phyloP scores from a whole-genome alignment of 37 sponge, comb jelly and placozoan species.

The Aphrocallistes beatrix region DNA sequence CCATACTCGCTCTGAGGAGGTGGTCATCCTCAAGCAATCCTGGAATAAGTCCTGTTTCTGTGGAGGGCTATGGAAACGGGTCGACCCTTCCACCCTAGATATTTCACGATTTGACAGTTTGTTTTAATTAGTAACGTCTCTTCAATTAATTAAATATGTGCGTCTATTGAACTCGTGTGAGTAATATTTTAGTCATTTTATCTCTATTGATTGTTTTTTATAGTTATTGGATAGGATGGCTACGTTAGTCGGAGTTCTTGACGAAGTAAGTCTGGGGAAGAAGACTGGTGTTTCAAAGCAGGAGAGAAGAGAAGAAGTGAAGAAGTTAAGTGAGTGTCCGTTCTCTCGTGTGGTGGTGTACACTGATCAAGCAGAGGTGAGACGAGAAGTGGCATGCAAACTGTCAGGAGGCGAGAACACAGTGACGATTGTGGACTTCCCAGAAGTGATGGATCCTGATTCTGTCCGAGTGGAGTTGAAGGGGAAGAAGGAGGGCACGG shows the following conservation, averaged over 20 bases:
- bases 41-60: conserved; percentile 2
- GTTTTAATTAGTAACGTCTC: no score
- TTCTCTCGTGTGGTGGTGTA: conserved; percentile 18
- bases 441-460: background rate
- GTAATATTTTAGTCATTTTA: no score
- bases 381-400: background rate
- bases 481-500: background rate
- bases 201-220: no score
- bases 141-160: no score
- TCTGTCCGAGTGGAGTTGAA: conserved; percentile 9
- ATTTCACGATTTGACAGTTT: background rate
- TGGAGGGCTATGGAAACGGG: background rate
- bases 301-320: background rate
- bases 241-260: background rate
- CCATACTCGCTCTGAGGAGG: background rate
- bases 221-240: background rate
- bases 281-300: background rate
- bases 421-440: background rate
- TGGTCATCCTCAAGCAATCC: background rate
- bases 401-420: background rate
- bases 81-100: background rate
- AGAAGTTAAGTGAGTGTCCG: background rate
- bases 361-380: background rate
- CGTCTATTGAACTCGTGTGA: no score
- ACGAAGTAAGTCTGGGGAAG: background rate